Conservation (phyloP, 1,140 invertebrate genomes). For the Trichonephila inaurata region DNA sequence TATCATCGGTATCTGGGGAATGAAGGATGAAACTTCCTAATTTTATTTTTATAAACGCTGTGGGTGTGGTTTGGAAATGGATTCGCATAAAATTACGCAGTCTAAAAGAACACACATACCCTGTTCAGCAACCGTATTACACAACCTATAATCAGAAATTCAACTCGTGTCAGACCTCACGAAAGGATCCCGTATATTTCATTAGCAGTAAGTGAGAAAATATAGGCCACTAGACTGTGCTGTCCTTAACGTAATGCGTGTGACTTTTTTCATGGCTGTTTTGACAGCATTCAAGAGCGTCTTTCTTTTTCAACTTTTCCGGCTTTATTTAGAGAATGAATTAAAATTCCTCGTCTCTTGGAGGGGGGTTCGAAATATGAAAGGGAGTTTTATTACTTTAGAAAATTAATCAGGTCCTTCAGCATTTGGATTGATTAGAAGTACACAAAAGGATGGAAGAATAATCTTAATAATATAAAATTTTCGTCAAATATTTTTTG, state of each 20-base stretch:
- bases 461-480: too few relatives aligned
- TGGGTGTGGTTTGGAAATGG: not conserved
- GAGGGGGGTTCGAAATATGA: not conserved
- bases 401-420: not conserved
- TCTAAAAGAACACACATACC: not conserved
- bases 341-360: not conserved
- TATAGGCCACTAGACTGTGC: not conserved
- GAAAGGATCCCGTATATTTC: not conserved
- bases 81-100: not conserved
- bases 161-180: not conserved
- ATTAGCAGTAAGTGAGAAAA: slow-evolving; percentile 38
- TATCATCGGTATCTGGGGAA: not conserved
- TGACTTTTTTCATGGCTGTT: not conserved
- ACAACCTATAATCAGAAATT: not conserved
- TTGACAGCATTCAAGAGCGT: not conserved
- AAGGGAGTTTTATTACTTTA: not conserved
- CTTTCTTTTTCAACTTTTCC: not conserved
- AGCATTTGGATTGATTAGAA: not conserved
- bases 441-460: not conserved
- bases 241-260: not conserved
- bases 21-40: not conserved
- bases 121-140: not conserved
- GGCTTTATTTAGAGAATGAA: not conserved
- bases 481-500: too few relatives aligned
- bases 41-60: not conserved